Conservation (phyloP, 2,113 vertebrate genomes). For the Grus americana region DNA sequence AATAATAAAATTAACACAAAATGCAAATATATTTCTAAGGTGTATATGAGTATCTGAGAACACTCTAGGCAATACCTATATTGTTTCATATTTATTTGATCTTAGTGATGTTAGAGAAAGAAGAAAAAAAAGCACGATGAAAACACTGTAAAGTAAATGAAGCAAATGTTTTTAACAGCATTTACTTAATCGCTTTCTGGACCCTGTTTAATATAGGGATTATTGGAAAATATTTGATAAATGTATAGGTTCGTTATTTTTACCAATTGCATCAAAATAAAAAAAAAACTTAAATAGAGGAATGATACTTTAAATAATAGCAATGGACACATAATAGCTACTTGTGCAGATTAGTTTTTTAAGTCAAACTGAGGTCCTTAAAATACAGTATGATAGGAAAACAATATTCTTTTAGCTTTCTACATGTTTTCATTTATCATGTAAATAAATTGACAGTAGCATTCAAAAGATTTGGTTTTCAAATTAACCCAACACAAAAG, state of each 20-base stretch:
- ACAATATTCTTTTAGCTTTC: background rate
- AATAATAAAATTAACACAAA: background rate
- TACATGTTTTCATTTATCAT: background rate
- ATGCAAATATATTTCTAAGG: background rate
- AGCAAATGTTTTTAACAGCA: background rate
- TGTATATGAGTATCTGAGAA: background rate
- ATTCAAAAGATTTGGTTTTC: background rate
- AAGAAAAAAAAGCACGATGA: background rate
- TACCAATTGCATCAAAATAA: background rate
- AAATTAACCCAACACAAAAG: rapidly evolving
- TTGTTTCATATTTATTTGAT: background rate
- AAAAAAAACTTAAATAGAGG: background rate
- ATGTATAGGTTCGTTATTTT: background rate
- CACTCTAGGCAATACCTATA: background rate
- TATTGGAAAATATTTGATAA: background rate
- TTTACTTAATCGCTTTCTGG: background rate
- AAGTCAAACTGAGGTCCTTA: background rate
- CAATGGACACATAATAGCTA: background rate
- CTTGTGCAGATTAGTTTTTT: background rate
- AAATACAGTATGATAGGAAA: background rate
- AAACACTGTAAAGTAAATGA: background rate
- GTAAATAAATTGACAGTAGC: background rate
- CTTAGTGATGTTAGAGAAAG: background rate
- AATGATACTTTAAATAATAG: background rate
- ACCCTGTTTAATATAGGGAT: background rate